A percentile compares a stretch with the other conserved stretches of the same genome.
Evolutionary conservation across 2,797 vertebrate species (phyloP).

Genomic region (Acrossocheilus wenchowensis): DNA sequence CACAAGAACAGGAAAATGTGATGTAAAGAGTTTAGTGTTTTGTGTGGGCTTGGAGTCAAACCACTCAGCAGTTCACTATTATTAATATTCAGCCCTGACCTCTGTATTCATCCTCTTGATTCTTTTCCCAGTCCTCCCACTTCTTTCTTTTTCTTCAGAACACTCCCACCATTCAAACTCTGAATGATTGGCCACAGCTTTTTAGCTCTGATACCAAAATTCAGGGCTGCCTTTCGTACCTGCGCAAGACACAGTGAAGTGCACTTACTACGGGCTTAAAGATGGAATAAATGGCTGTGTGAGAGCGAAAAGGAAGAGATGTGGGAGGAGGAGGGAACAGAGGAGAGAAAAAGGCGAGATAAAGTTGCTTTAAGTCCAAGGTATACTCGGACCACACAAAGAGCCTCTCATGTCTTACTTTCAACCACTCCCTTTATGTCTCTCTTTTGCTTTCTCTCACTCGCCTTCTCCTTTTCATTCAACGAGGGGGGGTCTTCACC

Average conservation of each 20-base stretch:
- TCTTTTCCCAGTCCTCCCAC: slow-evolving; percentile 50
- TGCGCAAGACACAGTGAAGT: slow-evolving; percentile 21
- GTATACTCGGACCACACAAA: slow-evolving; percentile 96
- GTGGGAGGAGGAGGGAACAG: slow-evolving; percentile 12
- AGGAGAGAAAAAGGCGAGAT: slow-evolving; percentile 62
- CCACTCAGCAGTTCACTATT: slow-evolving; percentile 82
- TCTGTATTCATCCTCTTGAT: slow-evolving; percentile 60
- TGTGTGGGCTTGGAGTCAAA: slow-evolving; percentile 59
- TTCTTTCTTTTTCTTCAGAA: slow-evolving; percentile 37
- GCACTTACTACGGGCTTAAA: slow-evolving; percentile 5
- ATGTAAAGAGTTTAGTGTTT: slow-evolving; percentile 47
- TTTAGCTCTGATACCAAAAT: slow-evolving; percentile 35
- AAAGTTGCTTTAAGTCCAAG: slow-evolving; percentile 86
- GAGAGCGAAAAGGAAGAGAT: not conserved
- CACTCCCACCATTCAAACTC: slow-evolving; percentile 48
- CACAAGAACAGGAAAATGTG: slow-evolving; percentile 33
- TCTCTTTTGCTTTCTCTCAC: slow-evolving; percentile 73
- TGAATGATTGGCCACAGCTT: slow-evolving; percentile 32
- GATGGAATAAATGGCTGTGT: not conserved
- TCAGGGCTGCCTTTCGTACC: slow-evolving; percentile 33
- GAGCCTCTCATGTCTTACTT: slow-evolving; percentile 88
- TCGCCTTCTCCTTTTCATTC: slow-evolving; percentile 76
- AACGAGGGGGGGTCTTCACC: slow-evolving; percentile 65
- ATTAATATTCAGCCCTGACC: slow-evolving; percentile 86
- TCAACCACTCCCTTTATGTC: slow-evolving; percentile 66